Percentiles rank a stretch among this genome's conserved stretches.
Conservation (phyloP, 2,888 invertebrate species). For the Coleophora flavipennella region DNA sequence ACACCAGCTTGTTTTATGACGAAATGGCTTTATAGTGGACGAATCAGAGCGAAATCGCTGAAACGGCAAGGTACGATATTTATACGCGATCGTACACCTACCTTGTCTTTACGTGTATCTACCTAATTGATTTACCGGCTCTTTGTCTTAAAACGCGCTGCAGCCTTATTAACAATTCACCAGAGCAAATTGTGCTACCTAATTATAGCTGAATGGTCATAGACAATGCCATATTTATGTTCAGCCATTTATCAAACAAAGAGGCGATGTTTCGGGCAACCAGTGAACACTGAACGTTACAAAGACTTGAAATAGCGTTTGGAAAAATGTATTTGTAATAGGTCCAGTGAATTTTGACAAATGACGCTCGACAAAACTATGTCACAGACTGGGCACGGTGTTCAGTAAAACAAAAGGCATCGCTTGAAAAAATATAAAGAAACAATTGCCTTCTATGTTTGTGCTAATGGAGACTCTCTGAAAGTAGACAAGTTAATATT, state of each 20-base stretch:
- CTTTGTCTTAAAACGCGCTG: slow-evolving; percentile 44
- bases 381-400: slow-evolving; percentile 44
- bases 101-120: no score
- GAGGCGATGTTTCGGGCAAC: slow-evolving; percentile 56
- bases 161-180: slow-evolving; percentile 63
- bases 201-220: slow-evolving; percentile 60
- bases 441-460: slow-evolving; percentile 60
- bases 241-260: slow-evolving; percentile 67
- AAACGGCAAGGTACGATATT: no score
- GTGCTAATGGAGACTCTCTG: slow-evolving; percentile 42
- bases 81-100: no score
- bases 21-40: no score
- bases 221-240: slow-evolving; percentile 70
- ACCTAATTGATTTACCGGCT: slow-evolving; percentile 58
- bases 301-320: slow-evolving; percentile 55
- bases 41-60: no score
- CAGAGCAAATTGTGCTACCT: slow-evolving; percentile 70
- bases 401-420: slow-evolving; percentile 44
- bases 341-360: slow-evolving; percentile 39
- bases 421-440: slow-evolving; percentile 48
- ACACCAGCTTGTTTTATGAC: no score
- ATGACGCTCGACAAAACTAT: slow-evolving; percentile 40
- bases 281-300: slow-evolving; percentile 34
- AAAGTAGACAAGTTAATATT: slow-evolving; percentile 28
- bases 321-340: slow-evolving; percentile 55